Evolutionary conservation across 1,140 invertebrate species (phyloP).

Genomic region (Cephus cinctus): DNA sequence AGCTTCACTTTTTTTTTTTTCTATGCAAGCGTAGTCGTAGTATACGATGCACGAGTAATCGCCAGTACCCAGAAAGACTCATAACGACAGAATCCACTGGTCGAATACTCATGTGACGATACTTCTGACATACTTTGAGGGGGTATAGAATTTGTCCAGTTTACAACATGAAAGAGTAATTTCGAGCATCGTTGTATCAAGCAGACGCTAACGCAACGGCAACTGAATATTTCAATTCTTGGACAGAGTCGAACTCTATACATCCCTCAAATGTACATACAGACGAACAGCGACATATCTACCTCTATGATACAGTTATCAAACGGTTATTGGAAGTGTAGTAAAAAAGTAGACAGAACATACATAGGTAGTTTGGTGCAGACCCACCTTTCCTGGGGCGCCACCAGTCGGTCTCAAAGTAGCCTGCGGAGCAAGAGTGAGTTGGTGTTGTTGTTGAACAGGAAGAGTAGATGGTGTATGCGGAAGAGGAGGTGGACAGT

Average conservation of each 20-base stretch:
- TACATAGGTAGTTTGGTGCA: conserved; percentile 59
- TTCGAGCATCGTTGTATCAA: no score
- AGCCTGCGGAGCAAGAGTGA: conserved; percentile 72
- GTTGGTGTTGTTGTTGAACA: conserved; percentile 57
- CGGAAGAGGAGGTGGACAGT: conserved; percentile 87
- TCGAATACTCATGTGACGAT: no score
- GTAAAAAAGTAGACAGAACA: conserved; percentile 45
- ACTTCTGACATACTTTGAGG: no score
- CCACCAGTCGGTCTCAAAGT: conserved; percentile 92
- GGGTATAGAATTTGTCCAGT: no score
- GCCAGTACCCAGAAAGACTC: no score
- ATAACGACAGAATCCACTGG: no score
- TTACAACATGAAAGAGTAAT: no score
- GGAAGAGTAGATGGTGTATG: conserved; percentile 66
- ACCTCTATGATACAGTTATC: conserved; percentile 36
- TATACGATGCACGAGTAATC: no score
- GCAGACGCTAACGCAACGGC: no score
- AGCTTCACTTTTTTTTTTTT: no score
- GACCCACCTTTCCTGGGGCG: conserved; percentile 89
- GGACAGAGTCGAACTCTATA: neutral
- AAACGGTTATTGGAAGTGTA: conserved; percentile 39
- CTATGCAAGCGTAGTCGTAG: no score
- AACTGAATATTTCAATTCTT: conserved; percentile 1
- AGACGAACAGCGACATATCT: conserved; percentile 22
- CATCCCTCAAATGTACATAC: neutral